Evolutionary conservation across 2,797 vertebrate species (phyloP).

Genomic region (Setipinna tenuifilis): DNA sequence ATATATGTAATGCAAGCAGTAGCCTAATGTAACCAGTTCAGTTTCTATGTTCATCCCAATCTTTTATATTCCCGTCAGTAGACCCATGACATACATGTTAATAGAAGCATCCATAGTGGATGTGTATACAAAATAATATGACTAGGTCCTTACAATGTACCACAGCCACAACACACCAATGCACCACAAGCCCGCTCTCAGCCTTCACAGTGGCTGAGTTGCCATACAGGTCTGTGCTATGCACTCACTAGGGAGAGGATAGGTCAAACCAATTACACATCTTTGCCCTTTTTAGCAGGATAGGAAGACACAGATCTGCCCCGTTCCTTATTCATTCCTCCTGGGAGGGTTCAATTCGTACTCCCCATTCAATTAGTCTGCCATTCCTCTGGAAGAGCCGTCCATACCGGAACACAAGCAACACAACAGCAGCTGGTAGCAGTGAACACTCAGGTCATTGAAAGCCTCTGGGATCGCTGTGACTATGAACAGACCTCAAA

Average conservation of each 20-base stretch:
- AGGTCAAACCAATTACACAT: constrained; percentile 26
- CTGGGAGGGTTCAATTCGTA: constrained; percentile 6
- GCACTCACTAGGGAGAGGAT: not conserved
- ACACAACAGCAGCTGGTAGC: constrained; percentile 23
- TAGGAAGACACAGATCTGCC: constrained; percentile 24
- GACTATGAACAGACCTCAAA: constrained; percentile 23
- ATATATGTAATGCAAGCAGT: too few species aligned
- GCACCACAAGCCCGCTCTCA: not conserved
- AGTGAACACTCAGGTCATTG: not conserved
- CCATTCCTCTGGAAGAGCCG: not conserved
- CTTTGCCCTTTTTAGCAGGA: constrained; percentile 16
- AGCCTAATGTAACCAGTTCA: too few species aligned
- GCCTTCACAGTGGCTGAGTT: not conserved
- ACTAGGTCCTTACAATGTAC: not conserved
- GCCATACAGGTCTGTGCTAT: not conserved
- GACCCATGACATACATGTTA: not conserved
- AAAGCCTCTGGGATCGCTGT: not conserved
- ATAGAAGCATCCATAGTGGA: too few species aligned
- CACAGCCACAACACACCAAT: not conserved
- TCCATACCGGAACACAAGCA: constrained; percentile 13
- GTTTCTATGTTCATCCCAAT: too few species aligned
- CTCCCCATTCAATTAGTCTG: constrained; percentile 1
- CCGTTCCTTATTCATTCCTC: not conserved
- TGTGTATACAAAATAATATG: not conserved
- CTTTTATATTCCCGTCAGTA: too few species aligned